Evolutionary conservation across 2,113 vertebrate genomes (phyloP), one percentile per base, ranked within the genome.

Genomic region (Rhipidura dahli): DNA sequence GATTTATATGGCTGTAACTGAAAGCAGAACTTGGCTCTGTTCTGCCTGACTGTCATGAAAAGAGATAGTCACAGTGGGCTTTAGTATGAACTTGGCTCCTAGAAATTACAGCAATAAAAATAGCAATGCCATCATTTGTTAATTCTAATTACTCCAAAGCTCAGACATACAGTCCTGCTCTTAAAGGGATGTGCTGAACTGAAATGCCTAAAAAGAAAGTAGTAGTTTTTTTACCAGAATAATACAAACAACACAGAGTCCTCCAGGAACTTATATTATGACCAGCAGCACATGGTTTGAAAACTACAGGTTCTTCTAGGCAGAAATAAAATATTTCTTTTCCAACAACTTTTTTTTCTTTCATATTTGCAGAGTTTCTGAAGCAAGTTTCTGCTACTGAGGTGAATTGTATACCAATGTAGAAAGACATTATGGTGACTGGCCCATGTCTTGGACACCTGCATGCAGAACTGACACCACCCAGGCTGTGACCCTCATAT

Each of bases 21-120:
- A 91, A 96, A 96, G 81, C 93, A 97, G 94, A 94, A 93, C 70
- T 95, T 95, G 89, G 84, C 87, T 68, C 8, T 83, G 45, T 80
- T 89, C 70, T 94, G 73, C 87, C 78, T 96, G 81, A 93, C 78
- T 93, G 70, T 93, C 92, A 93, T 77, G 94, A 90, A 96, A 96
- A 96, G 93, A 83, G 89, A 97, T 96, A 96, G 91, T 89, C 95
- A 97, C 96, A 81, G 75, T 2, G 89, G 95, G 80, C 89, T 95
- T 94, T 87, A 81, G 64, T 56, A 91, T 75, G 76, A 94, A 94
- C 49, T 61, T 96, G 91, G 83, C 80, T 94, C 37, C 60, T 75
- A 96, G 89, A 94, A 96, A 89, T 81, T 49, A 66, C 6, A 10
- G 56, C 60, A 93, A 84, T 89, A 92, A 96, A 96, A 95, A 93